Evolutionary conservation across 2,797 vertebrate genomes (phyloP).

Genomic region (Micrastur ruficollis): DNA sequence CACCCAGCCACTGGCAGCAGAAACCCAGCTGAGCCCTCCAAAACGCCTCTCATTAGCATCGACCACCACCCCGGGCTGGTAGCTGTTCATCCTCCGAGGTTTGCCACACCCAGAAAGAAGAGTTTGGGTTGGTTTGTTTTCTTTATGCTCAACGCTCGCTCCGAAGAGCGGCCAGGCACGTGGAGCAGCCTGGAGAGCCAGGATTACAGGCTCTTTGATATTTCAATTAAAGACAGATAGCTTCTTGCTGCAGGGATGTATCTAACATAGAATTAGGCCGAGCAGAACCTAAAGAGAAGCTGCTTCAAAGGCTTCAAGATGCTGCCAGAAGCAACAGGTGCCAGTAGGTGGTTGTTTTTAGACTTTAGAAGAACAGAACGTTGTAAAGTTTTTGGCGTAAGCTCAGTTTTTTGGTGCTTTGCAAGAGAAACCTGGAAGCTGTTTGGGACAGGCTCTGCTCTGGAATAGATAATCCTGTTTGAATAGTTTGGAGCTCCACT

Average conservation of each 20-base stretch:
- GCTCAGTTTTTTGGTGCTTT: neutral
- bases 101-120: neutral
- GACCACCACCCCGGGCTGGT: neutral
- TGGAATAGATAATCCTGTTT: neutral
- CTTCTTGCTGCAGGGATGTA: neutral
- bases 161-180: neutral
- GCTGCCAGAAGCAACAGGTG: neutral
- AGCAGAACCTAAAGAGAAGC: neutral
- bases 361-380: neutral
- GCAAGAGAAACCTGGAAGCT: neutral
- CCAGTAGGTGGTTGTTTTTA: neutral
- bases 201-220: neutral
- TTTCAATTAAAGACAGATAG: neutral
- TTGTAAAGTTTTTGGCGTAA: neutral
- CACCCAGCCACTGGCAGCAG: neutral
- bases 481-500: neutral
- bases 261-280: neutral
- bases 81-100: neutral
- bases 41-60: neutral
- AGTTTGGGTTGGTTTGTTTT: neutral
- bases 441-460: neutral
- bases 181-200: neutral
- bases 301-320: neutral
- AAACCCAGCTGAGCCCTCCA: neutral
- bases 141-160: neutral